Evolutionary conservation across 2,113 vertebrate species (phyloP), one percentile per base, ranked within the genome.

Genomic region (Cygnus atratus): DNA sequence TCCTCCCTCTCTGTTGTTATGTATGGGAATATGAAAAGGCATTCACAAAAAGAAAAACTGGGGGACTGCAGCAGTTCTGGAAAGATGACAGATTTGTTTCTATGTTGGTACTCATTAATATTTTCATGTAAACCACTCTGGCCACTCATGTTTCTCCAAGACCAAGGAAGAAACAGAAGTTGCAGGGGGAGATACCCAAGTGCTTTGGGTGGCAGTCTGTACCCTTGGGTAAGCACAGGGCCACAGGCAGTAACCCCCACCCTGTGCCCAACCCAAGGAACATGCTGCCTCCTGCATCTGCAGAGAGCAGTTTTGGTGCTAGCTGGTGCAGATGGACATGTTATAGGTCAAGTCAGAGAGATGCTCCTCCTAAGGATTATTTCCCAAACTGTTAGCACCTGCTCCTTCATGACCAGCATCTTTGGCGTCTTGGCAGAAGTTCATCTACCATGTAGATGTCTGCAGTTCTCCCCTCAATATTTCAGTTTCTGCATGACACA

Each of bases 191-290:
- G 39, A 77, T 54, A 41, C 81, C 39, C 65, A 44, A 70, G 26
- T 16, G 17, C 28, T 90, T 37, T 62, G 39, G 19, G 66, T 39
- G 35, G 48, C 43, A 80, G 33, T 9, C 8, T 28, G 35, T 62
- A 12, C 7, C 44, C 6, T 1, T 1, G 11, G 11, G 20, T 11
- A n/a, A 19, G 16, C 33, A 4, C 1, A 17, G n/a, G 18, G 15
- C 37, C 70, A 46, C 68, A 90, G 55, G 11, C 43, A 79, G 26
- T 8, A 9, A 29, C 44, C 29, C 25, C 43, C 29, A 50, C 16
- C 8, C 57, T 19, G 31, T 6, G 13, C 35, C 22, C 13, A 33
- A 13, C 26, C 54, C 15, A 19, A 19, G 22, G 4, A 0, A 84
- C 50, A 13, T 44, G 22, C 58, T 77, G 44, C n/a, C 61, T 80